A percentile compares a stretch with the other conserved stretches of the same genome.
phyloP scores from a whole-genome alignment of 2,888 invertebrate genomes.

The Noctuana brunneofusca region DNA sequence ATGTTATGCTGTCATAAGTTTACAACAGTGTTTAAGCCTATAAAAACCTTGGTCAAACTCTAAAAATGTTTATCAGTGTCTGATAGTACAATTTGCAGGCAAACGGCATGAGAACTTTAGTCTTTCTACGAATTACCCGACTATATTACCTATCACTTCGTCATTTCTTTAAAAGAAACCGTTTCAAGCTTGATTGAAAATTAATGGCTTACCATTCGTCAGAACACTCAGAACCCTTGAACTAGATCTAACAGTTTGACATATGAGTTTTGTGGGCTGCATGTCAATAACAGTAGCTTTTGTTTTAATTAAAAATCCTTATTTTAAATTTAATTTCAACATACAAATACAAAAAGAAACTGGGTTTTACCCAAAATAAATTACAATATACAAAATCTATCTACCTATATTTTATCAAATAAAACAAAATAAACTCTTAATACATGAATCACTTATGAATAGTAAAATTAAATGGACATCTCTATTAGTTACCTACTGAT shows the following conservation, averaged over 20 bases:
- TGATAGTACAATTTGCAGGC: not conserved
- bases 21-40: not conserved
- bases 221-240: not conserved
- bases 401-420: too few relatives aligned
- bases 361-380: too few relatives aligned
- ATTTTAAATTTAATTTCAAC: too few relatives aligned
- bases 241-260: not conserved
- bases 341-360: too few relatives aligned
- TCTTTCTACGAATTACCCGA: slow-evolving; percentile 3
- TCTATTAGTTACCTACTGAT: too few relatives aligned
- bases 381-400: too few relatives aligned
- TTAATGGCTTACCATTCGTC: not conserved
- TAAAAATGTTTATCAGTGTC: not conserved
- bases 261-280: not conserved
- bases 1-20: not conserved
- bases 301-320: too few relatives aligned
- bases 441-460: too few relatives aligned
- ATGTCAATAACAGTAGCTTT: not conserved
- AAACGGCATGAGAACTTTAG: not conserved
- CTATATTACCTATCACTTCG: not conserved
- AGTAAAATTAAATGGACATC: too few relatives aligned
- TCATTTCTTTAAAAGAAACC: not conserved
- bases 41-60: not conserved
- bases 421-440: too few relatives aligned
- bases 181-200: not conserved